Base-by-base conservation (phyloP, 2,797 vertebrate species). In the Etheostoma perlongum region DNA sequence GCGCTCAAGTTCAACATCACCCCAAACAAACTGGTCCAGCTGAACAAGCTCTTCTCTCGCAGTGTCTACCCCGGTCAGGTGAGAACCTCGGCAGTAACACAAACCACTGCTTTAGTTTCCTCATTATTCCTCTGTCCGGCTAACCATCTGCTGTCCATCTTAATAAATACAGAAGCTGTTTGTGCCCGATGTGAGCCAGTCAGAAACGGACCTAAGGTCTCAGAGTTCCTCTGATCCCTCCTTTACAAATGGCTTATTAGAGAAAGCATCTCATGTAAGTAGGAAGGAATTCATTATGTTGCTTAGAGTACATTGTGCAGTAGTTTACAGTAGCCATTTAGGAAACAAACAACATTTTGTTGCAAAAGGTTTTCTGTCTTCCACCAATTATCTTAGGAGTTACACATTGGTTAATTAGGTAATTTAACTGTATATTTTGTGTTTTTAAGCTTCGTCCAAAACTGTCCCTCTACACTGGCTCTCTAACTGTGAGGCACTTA, bases 1-100 rank as follows among this genome's bases (percentile, higher is more conserved):
- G 97, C 98, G 12, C 94, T 99, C 67, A 97, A 97, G 79, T 99
- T 98, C 91, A 99, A 99, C 89, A 79, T 98, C 92, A 99, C 97
- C 68, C 98, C 98, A 46, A 99, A 98, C 93, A 97, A 97, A 86
- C 94, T 99, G 88, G 97, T 99, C 86, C 97, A 99, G 89, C 91
- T 99, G 77, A 99, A 99, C 94, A 97, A 96, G 81, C 97, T 99
- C 84, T 99, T 97, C 86, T 96, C 96, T 0, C 97, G 95, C 60
- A 98, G 97, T 2, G 94, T 99, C 84, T 96, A 98, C 86, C 96
- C 98, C 33, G 97, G 98, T 81, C 98, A 99, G 97, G 98, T 99
- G 95, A 96, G 89, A 59, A 3, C 54, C 69, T 18, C 3, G 11
- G 1, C 57, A 2, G 5, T 1, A 14, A 30, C 53, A 3, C n/a